phyloP scores from a whole-genome alignment of 2,888 invertebrate species.

The Orchesella flavescens region DNA sequence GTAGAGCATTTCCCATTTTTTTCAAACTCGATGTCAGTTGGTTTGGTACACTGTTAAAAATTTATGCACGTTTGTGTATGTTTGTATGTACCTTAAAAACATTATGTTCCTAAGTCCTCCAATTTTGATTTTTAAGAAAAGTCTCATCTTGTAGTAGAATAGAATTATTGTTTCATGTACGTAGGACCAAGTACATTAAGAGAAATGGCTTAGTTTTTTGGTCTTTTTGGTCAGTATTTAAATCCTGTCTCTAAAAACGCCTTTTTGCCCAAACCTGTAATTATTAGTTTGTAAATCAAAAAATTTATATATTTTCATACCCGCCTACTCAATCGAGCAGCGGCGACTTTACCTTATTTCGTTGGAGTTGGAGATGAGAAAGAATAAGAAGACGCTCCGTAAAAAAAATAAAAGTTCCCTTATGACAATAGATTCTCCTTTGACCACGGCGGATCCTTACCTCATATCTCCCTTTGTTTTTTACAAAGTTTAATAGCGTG shows the following conservation, averaged over 20 bases:
- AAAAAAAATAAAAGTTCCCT: conserved; percentile 24
- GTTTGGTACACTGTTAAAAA: background rate
- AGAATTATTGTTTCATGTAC: background rate
- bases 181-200: conserved; percentile 34
- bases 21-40: background rate
- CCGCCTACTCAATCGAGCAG: conserved; percentile 66
- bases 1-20: background rate
- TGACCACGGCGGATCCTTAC: background rate
- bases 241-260: conserved; percentile 47
- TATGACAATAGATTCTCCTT: conserved; percentile 35
- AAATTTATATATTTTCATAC: conserved; percentile 66
- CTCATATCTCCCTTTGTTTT: conserved; percentile 39
- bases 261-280: conserved; percentile 68
- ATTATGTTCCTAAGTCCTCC: background rate
- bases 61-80: background rate
- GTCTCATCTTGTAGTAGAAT: background rate
- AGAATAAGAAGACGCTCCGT: background rate
- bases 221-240: conserved; percentile 47
- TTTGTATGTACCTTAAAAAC: background rate
- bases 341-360: conserved; percentile 65
- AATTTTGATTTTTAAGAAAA: background rate
- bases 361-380: conserved; percentile 24
- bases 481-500: conserved; percentile 32
- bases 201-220: conserved; percentile 29
- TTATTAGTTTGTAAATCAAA: conserved; percentile 72